Conservation (phyloP, 2,797 vertebrate genomes). For the Karalla daura region DNA sequence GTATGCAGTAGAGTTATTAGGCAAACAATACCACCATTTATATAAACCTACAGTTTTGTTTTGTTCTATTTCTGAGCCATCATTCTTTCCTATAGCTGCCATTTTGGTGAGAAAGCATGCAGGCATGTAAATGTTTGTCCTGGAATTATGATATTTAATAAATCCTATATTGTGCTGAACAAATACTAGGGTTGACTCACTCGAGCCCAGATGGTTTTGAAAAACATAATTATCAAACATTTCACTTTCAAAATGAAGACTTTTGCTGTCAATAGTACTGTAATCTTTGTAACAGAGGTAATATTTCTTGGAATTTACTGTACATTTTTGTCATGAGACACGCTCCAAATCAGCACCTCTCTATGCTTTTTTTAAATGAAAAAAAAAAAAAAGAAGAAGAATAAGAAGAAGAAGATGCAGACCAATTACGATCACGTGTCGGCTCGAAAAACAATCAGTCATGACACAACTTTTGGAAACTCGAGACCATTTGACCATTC, state of each 20-base stretch:
- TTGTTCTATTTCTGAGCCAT: constrained; percentile 94
- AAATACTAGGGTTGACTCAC: constrained; percentile 81
- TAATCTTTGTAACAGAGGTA: constrained; percentile 82
- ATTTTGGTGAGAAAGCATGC: constrained; percentile 99
- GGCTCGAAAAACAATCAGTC: constrained; percentile 67
- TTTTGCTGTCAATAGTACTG: constrained; percentile 81
- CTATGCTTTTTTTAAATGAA: constrained; percentile 45
- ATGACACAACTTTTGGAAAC: constrained; percentile 58
- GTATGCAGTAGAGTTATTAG: constrained; percentile 99
- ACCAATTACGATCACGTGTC: constrained; percentile 51
- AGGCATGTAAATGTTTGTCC: constrained; percentile 99
- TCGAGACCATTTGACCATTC: constrained; percentile 44
- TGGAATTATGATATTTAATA: constrained; percentile 99
- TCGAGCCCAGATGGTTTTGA: constrained; percentile 70
- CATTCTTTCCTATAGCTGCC: constrained; percentile 97
- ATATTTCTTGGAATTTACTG: constrained; percentile 78
- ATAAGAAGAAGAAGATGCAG: too few relatives aligned
- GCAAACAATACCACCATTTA: constrained; percentile 92
- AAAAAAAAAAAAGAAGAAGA: constrained; percentile 19
- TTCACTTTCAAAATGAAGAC: constrained; percentile 76
- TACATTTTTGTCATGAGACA: constrained; percentile 72
- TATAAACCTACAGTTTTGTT: constrained; percentile 88
- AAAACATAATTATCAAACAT: constrained; percentile 69
- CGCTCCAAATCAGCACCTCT: constrained; percentile 72
- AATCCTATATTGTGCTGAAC: constrained; percentile 97